Percentiles rank a stretch among this genome's conserved stretches.
Conservation (phyloP, 2,797 vertebrate genomes). For the Bufotes viridis region DNA sequence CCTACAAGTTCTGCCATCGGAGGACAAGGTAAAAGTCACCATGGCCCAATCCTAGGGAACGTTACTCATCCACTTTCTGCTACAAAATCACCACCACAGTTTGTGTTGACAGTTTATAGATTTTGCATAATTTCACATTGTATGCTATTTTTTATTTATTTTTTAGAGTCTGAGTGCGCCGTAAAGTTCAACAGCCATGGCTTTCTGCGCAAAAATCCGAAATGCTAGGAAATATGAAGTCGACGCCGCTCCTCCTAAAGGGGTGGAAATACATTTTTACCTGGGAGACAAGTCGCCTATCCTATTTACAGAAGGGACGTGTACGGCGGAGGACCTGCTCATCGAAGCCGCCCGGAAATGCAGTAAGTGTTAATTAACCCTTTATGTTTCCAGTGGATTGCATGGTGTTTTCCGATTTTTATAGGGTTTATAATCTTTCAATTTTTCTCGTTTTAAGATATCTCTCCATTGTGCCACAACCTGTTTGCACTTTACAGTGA, state of each 20-base stretch:
- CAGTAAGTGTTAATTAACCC: slow-evolving; percentile 74
- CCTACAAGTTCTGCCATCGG: too few relatives aligned
- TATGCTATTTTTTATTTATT: background rate
- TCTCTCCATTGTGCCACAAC: slow-evolving; percentile 95
- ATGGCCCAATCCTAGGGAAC: too few relatives aligned
- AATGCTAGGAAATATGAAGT: slow-evolving; percentile 80
- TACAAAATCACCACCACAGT: too few relatives aligned
- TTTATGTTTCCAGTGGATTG: background rate
- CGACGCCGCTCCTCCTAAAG: slow-evolving; percentile 73
- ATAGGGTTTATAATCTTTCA: background rate
- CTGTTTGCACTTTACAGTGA: slow-evolving; percentile 92
- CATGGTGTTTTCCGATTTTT: background rate
- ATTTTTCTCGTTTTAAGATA: slow-evolving; percentile 67
- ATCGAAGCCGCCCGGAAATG: slow-evolving; percentile 87
- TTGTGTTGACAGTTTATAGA: too few relatives aligned
- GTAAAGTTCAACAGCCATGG: slow-evolving; percentile 86
- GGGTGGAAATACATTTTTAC: slow-evolving; percentile 90
- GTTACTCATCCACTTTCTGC: too few relatives aligned
- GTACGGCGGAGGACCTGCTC: slow-evolving; percentile 87
- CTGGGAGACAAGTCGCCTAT: slow-evolving; percentile 77
- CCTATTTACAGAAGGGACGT: slow-evolving; percentile 78
- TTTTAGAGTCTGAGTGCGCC: slow-evolving; percentile 84
- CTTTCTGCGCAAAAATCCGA: slow-evolving; percentile 97
- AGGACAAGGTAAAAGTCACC: too few relatives aligned
- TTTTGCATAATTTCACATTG: too few relatives aligned